phyloP scores from a whole-genome alignment of 1,140 invertebrate species.

The Agrypnia vestita region DNA sequence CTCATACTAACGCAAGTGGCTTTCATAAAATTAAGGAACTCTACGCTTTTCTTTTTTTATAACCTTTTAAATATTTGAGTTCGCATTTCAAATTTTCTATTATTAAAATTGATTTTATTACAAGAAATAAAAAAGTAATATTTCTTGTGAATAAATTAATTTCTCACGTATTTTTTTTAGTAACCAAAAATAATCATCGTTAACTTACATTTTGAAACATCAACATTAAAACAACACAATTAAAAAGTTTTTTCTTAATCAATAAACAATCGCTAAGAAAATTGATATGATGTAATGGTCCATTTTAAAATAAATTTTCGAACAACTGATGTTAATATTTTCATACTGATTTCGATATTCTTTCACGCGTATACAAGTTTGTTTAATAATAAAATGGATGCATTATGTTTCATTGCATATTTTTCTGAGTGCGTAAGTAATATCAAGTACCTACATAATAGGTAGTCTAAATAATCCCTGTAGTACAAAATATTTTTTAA shows the following conservation, averaged over 20 bases:
- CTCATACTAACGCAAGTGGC: no score
- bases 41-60: no score
- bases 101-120: no score
- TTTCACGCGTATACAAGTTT: neutral
- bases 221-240: neutral
- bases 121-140: no score
- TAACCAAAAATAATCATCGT: no score
- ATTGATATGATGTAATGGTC: neutral
- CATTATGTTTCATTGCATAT: conserved; percentile 5
- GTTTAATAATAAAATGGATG: neutral
- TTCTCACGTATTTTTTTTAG: no score
- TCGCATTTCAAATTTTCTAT: no score
- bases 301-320: neutral
- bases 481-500: neutral
- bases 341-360: neutral
- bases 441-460: neutral
- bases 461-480: neutral
- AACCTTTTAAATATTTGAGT: no score
- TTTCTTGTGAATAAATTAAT: no score
- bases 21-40: no score
- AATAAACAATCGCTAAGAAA: neutral
- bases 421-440: neutral
- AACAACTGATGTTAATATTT: neutral
- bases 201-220: no score
- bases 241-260: neutral